Evolutionary conservation across 2,888 invertebrate genomes (phyloP).

Genomic region (Macropis europaea): DNA sequence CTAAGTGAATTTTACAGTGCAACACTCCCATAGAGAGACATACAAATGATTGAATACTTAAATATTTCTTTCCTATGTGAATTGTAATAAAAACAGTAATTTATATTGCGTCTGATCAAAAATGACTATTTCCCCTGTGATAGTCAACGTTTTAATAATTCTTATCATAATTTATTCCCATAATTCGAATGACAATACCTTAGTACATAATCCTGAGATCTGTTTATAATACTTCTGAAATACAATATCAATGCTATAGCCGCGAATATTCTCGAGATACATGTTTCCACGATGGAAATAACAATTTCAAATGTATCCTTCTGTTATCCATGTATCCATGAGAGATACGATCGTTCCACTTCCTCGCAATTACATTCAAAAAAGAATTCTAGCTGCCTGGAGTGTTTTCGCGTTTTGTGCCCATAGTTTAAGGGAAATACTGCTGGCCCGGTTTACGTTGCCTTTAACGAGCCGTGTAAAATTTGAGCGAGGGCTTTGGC

Average conservation of each 20-base stretch:
- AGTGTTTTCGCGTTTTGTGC: conserved; percentile 28
- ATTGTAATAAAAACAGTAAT: too few relatives aligned
- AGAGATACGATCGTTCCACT: conserved; percentile 21
- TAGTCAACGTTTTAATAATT: too few relatives aligned
- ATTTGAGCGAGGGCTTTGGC: conserved; percentile 49
- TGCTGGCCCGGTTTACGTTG: conserved; percentile 47
- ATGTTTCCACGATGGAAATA: background rate
- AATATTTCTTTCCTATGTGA: too few relatives aligned
- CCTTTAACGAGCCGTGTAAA: conserved; percentile 56
- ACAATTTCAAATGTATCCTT: background rate
- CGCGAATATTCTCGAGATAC: background rate
- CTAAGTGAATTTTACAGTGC: too few relatives aligned
- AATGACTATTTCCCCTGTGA: too few relatives aligned
- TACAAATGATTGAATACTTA: too few relatives aligned
- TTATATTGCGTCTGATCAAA: too few relatives aligned
- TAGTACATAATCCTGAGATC: background rate
- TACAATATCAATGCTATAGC: background rate
- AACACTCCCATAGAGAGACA: too few relatives aligned
- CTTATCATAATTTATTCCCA: too few relatives aligned
- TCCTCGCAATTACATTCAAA: background rate
- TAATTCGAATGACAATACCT: too few relatives aligned
- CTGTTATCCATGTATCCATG: background rate
- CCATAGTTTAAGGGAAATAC: conserved; percentile 41
- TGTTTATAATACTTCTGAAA: background rate
- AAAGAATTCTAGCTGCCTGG: conserved; percentile 2